These are phyloP conservation scores for Protophormia terraenovae DNA, from an alignment of 2,888 invertebrate species.

Conservation along the genomic window DNA sequence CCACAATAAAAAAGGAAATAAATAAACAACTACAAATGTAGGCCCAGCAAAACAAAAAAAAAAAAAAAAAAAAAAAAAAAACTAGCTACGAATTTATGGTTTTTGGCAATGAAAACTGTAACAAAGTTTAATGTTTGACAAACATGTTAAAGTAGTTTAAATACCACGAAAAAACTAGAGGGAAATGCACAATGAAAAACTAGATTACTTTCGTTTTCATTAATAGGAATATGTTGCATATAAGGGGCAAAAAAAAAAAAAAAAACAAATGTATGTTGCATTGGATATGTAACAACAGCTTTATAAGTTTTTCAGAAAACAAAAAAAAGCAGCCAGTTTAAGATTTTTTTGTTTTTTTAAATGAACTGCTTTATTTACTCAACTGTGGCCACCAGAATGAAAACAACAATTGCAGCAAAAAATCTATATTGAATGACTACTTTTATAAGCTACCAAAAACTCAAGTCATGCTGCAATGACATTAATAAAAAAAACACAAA, in stretches of 20 bases:
- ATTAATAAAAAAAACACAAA: conserved; percentile 31
- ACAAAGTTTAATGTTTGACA: conserved; percentile 37
- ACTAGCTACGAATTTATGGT: conserved; percentile 6
- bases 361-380: conserved; percentile 7
- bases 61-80: not conserved
- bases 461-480: conserved; percentile 36
- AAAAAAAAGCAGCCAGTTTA: not conserved
- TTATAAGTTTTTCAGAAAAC: not conserved
- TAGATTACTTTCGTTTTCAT: conserved; percentile 17
- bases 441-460: conserved; percentile 10
- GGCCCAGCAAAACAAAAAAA: not conserved
- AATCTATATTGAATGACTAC: conserved; percentile 9
- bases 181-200: not conserved
- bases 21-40: not conserved
- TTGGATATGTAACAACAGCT: not conserved
- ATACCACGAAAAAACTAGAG: not conserved
- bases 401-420: not conserved
- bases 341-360: not conserved
- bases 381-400: not conserved
- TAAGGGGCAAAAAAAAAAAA: not conserved
- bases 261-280: not conserved
- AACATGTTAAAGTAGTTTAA: not conserved
- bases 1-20: not conserved
- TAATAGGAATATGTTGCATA: not conserved
- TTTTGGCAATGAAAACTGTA: conserved; percentile 55